phyloP scores from a whole-genome alignment of 2,113 vertebrate genomes.

The Rhinopithecus roxellana region DNA sequence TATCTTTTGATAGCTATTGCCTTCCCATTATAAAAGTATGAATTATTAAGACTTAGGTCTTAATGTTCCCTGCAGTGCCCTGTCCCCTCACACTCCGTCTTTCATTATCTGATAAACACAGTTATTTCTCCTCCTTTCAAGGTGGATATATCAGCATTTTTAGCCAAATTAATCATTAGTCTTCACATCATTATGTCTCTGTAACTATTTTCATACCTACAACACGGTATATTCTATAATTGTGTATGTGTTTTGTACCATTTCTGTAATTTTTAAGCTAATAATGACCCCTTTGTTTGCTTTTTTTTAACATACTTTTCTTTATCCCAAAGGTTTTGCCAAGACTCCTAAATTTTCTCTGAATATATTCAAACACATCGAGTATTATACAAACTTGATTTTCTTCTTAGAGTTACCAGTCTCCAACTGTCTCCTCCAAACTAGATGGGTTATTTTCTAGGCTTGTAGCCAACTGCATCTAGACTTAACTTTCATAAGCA shows the following conservation, averaged over 20 bases:
- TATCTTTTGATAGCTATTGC: neutral
- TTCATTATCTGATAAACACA: neutral
- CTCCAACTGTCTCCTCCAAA: neutral
- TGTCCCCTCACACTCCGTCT: accelerated
- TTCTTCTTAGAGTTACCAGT: neutral
- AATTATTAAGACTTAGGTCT: neutral
- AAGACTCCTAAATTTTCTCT: neutral
- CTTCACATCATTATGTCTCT: neutral
- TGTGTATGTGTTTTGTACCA: neutral
- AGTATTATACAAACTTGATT: neutral
- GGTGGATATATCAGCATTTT: neutral
- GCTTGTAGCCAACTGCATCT: neutral
- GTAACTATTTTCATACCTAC: neutral
- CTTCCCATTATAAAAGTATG: neutral
- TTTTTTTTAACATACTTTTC: neutral
- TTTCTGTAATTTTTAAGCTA: neutral
- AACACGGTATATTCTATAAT: neutral
- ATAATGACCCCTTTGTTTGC: neutral
- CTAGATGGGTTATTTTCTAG: neutral
- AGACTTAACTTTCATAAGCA: too few species aligned
- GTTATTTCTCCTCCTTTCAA: neutral
- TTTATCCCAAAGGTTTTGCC: neutral
- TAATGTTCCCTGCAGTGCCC: too few species aligned
- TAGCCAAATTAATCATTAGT: neutral
- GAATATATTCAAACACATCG: neutral